Conservation (phyloP, 2,113 vertebrate genomes). For the Conger conger region DNA sequence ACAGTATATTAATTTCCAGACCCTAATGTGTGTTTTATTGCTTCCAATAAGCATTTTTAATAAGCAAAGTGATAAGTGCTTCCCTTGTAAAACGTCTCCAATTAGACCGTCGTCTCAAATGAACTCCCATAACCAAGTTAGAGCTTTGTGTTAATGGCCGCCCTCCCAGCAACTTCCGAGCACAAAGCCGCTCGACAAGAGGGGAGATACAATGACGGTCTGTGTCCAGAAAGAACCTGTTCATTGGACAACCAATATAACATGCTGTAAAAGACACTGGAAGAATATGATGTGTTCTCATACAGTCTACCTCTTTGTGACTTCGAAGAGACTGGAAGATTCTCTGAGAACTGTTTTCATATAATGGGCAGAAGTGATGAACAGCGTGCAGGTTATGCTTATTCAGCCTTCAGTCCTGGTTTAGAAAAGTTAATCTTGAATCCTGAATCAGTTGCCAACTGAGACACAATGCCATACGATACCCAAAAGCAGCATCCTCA, state of each 20-base stretch:
- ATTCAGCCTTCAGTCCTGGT: not conserved
- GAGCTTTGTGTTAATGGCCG: slow-evolving; percentile 48
- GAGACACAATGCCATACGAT: not conserved
- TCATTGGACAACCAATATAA: not conserved
- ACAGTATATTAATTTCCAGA: slow-evolving; percentile 59
- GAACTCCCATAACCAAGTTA: slow-evolving; percentile 52
- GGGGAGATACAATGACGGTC: slow-evolving; percentile 24
- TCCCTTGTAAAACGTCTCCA: slow-evolving; percentile 59
- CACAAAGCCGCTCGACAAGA: slow-evolving; percentile 30
- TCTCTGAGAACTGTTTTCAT: not conserved
- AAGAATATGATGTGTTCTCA: not conserved
- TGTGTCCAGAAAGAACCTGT: slow-evolving; percentile 36
- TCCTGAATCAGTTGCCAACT: not conserved
- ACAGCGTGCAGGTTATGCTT: not conserved
- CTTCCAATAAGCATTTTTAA: slow-evolving; percentile 64
- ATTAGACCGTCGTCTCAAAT: slow-evolving; percentile 53
- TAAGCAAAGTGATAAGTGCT: slow-evolving; percentile 64
- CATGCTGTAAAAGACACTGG: not conserved
- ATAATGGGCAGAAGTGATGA: not conserved
- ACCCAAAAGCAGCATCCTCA: not conserved
- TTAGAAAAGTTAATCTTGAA: not conserved
- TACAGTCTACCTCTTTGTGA: not conserved
- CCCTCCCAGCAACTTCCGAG: slow-evolving; percentile 26
- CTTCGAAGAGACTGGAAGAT: not conserved
- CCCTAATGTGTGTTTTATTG: slow-evolving; percentile 62